These are phyloP conservation scores for Megathymus violae DNA, from an alignment of 1,140 invertebrate species.

Conservation along the genomic window DNA sequence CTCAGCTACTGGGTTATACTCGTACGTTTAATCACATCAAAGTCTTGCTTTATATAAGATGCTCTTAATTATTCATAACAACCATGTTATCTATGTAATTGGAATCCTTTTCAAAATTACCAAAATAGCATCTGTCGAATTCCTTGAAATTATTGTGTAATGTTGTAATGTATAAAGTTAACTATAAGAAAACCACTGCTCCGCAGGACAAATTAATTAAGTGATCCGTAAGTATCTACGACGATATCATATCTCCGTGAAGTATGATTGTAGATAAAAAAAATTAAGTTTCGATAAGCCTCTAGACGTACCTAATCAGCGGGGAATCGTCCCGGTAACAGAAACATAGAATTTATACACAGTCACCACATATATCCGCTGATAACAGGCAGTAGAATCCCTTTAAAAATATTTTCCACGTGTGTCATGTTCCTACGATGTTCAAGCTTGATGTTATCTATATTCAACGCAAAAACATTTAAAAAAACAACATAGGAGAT, in stretches of 20 bases:
- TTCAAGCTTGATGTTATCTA: slow-evolving; percentile 54
- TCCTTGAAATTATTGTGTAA: background rate
- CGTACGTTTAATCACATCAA: too few species aligned
- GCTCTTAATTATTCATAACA: too few species aligned
- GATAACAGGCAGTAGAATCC: slow-evolving; percentile 58
- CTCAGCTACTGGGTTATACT: background rate
- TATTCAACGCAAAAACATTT: slow-evolving; percentile 59
- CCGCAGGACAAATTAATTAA: too few species aligned
- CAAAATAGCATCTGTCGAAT: slow-evolving; percentile 1
- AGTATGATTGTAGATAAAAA: slow-evolving; percentile 14
- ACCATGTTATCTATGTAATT: slow-evolving; percentile 7
- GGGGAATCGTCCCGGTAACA: slow-evolving; percentile 8
- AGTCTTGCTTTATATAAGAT: too few species aligned
- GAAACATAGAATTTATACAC: slow-evolving; percentile 7
- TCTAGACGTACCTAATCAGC: slow-evolving; percentile 8
- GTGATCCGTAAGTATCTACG: background rate
- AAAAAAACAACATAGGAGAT: slow-evolving; percentile 74
- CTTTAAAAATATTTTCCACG: slow-evolving; percentile 54
- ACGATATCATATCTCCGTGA: slow-evolving; percentile 12
- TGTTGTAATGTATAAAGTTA: too few species aligned
- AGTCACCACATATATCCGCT: slow-evolving; percentile 53
- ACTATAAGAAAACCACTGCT: too few species aligned
- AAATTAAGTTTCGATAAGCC: slow-evolving; percentile 11
- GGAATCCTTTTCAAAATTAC: slow-evolving; percentile 13
- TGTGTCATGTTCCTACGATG: slow-evolving; percentile 38